Evolutionary conservation across 1,140 invertebrate genomes (phyloP).

Genomic region (Orchesella cincta): DNA sequence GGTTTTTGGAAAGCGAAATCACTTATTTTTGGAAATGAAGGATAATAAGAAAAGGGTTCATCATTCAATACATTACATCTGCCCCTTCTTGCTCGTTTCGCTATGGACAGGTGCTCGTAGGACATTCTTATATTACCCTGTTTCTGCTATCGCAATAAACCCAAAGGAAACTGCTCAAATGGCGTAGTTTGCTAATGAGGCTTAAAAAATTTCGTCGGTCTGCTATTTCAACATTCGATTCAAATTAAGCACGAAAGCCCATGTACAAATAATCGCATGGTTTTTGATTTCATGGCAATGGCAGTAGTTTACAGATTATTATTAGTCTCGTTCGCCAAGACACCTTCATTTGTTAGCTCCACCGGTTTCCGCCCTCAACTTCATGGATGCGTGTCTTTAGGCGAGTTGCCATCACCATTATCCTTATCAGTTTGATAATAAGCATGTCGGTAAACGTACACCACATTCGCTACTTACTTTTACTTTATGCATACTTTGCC

Average conservation of each 20-base stretch:
- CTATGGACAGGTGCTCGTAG: slow-evolving; percentile 15
- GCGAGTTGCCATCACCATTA: not conserved
- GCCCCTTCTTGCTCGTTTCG: not conserved
- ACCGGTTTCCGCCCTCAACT: not conserved
- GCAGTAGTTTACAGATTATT: too few species aligned
- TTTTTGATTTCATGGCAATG: too few species aligned
- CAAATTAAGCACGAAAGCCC: too few species aligned
- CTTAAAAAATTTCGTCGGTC: too few species aligned
- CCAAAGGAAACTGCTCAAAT: not conserved
- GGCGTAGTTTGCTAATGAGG: not conserved
- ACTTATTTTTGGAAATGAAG: not conserved
- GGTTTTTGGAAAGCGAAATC: not conserved
- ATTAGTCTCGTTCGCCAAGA: not conserved
- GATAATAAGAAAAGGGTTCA: not conserved
- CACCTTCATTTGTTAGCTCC: too few species aligned
- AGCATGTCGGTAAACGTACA: not conserved
- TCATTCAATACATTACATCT: not conserved
- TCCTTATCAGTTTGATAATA: not conserved
- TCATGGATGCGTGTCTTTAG: not conserved
- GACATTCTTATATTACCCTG: too few species aligned
- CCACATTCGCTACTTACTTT: not conserved
- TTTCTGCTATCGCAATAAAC: not conserved
- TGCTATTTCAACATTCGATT: too few species aligned
- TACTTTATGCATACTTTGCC: not conserved
- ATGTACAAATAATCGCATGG: too few species aligned